Percentiles rank a stretch among this genome's conserved stretches.
Conservation (phyloP, 2,888 invertebrate genomes). For the Busseola fusca region DNA sequence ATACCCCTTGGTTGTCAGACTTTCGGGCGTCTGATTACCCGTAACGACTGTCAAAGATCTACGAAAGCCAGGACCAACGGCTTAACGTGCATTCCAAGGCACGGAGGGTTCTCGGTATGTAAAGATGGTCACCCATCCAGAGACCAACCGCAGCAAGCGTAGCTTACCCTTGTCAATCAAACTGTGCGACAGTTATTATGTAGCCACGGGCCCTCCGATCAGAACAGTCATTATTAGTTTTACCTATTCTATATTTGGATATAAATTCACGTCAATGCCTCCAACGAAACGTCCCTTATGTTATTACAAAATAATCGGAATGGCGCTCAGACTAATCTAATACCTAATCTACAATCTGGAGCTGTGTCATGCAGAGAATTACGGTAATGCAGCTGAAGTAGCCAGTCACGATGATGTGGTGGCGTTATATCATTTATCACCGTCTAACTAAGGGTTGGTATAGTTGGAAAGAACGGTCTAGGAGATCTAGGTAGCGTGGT, state of each 20-base stretch:
- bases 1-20: too few species aligned
- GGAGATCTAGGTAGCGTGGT: neutral
- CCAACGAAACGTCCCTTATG: neutral
- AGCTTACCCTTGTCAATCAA: too few species aligned
- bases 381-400: slow-evolving; percentile 52
- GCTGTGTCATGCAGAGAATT: slow-evolving; percentile 60
- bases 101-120: too few species aligned
- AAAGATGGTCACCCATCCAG: too few species aligned
- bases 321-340: slow-evolving; percentile 45
- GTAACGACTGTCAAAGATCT: too few species aligned
- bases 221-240: neutral
- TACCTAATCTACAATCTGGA: slow-evolving; percentile 52
- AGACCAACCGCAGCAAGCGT: too few species aligned
- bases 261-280: neutral
- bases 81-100: too few species aligned
- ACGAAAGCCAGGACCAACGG: too few species aligned
- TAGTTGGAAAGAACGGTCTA: slow-evolving; percentile 2
- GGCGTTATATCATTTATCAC: slow-evolving; percentile 46
- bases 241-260: neutral
- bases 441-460: slow-evolving; percentile 5
- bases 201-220: too few species aligned
- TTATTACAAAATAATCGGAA: slow-evolving; percentile 25
- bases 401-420: slow-evolving; percentile 44
- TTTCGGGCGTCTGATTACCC: too few species aligned
- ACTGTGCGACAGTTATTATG: too few species aligned